A percentile compares a stretch with the other conserved stretches of the same genome.
phyloP scores from a whole-genome alignment of 2,797 vertebrate species.

The Myotis vivesi region DNA sequence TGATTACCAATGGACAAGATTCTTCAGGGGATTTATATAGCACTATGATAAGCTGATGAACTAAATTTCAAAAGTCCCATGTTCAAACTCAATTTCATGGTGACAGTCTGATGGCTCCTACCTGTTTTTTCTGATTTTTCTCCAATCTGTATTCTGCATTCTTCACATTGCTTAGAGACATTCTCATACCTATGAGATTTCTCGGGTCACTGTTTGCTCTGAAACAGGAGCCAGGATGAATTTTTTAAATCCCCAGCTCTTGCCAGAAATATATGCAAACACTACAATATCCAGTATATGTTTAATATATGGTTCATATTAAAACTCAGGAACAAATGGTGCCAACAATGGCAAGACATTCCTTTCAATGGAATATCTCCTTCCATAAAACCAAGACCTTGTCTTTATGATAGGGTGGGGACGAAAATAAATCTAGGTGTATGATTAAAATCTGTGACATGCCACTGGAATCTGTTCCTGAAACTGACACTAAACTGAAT shows the following conservation, averaged over 20 bases:
- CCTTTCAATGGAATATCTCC: not conserved
- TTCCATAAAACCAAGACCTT: conserved; percentile 14
- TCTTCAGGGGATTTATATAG: not conserved
- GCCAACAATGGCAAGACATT: not conserved
- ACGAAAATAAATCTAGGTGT: not conserved
- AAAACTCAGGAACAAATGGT: conserved; percentile 44
- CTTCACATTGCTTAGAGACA: not conserved
- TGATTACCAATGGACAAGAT: not conserved
- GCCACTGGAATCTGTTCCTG: not conserved
- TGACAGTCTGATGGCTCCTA: not conserved
- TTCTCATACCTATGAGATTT: not conserved
- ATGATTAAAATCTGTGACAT: not conserved
- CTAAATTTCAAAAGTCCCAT: conserved; percentile 4
- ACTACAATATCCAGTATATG: conserved; percentile 37
- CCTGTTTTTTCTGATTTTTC: not conserved
- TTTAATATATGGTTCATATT: conserved; percentile 53
- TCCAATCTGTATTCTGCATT: not conserved
- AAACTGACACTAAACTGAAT: conserved; percentile 3
- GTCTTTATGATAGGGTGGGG: not conserved
- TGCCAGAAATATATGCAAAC: conserved; percentile 55
- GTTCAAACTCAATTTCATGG: not conserved
- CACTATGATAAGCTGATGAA: not conserved
- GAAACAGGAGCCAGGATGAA: conserved; percentile 12
- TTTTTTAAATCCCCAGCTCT: not conserved
- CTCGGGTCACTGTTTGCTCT: not conserved